Percentiles rank a stretch among this genome's conserved stretches.
phyloP scores from a whole-genome alignment of 2,888 invertebrate species.

The Gymnoscelis rufifasciata region DNA sequence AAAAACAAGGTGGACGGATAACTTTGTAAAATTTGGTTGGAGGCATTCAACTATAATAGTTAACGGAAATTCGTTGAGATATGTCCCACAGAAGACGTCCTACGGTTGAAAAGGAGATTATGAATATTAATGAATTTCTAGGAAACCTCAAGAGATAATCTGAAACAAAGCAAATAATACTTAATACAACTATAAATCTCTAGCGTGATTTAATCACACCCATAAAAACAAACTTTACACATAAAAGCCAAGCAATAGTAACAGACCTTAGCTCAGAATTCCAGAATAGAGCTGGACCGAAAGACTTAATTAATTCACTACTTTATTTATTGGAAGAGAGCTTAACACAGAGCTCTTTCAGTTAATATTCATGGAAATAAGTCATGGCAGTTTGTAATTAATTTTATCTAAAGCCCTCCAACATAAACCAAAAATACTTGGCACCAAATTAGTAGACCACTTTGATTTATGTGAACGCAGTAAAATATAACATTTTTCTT shows the following conservation, averaged over 20 bases:
- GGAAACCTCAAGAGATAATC: too few species aligned
- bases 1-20: too few species aligned
- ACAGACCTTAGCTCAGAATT: not conserved
- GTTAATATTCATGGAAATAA: slow-evolving; percentile 3
- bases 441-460: slow-evolving; percentile 13
- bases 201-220: not conserved
- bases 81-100: too few species aligned
- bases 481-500: slow-evolving; percentile 16
- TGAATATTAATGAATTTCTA: too few species aligned
- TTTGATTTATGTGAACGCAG: slow-evolving; percentile 13
- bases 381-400: slow-evolving; percentile 3
- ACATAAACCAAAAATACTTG: slow-evolving; percentile 12
- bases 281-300: not conserved
- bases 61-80: too few species aligned
- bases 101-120: too few species aligned
- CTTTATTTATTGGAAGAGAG: slow-evolving; percentile 1
- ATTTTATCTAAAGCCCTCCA: slow-evolving; percentile 5
- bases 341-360: not conserved
- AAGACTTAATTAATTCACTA: not conserved
- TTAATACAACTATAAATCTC: too few species aligned
- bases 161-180: too few species aligned
- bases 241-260: not conserved
- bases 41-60: too few species aligned
- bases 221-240: not conserved
- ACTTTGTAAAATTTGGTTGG: too few species aligned